A percentile compares a stretch with the other conserved stretches of the same genome.
Conservation (phyloP, 2,113 vertebrate genomes). For the Python bivittatus region DNA sequence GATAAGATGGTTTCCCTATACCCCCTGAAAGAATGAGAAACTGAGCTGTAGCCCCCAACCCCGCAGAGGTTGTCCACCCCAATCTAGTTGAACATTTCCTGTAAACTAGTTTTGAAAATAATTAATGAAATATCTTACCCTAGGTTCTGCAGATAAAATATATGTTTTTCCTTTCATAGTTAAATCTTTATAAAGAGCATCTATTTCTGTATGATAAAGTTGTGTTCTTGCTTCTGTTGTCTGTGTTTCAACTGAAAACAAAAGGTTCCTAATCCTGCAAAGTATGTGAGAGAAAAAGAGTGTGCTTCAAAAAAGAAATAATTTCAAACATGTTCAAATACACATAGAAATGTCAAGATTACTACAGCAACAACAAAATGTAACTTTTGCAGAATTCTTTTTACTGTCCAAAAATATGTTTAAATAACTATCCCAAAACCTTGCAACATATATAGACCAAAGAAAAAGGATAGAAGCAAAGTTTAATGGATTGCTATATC, state of each 20-base stretch:
- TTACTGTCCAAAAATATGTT: background rate
- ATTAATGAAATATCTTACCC: conserved; percentile 72
- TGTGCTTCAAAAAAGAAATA: background rate
- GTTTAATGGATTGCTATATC: background rate
- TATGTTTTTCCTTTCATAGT: conserved; percentile 92
- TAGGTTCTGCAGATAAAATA: conserved; percentile 90
- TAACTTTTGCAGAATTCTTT: background rate
- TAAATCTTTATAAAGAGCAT: conserved; percentile 94
- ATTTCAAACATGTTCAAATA: background rate
- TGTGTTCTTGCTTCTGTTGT: conserved; percentile 95
- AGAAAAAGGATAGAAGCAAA: background rate
- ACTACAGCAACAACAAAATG: background rate
- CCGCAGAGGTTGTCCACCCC: background rate
- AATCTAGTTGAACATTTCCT: background rate
- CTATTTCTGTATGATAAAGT: conserved; percentile 95
- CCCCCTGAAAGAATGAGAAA: background rate
- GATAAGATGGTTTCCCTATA: background rate
- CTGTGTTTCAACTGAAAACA: conserved; percentile 97
- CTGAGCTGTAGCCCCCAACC: background rate
- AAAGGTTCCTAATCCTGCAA: conserved; percentile 90
- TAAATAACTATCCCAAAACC: background rate
- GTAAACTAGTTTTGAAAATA: background rate
- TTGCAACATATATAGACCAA: background rate
- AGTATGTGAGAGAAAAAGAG: background rate
- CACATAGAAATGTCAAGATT: background rate